phyloP scores from a whole-genome alignment of 2,113 vertebrate species.

The Hipposideros armiger region DNA sequence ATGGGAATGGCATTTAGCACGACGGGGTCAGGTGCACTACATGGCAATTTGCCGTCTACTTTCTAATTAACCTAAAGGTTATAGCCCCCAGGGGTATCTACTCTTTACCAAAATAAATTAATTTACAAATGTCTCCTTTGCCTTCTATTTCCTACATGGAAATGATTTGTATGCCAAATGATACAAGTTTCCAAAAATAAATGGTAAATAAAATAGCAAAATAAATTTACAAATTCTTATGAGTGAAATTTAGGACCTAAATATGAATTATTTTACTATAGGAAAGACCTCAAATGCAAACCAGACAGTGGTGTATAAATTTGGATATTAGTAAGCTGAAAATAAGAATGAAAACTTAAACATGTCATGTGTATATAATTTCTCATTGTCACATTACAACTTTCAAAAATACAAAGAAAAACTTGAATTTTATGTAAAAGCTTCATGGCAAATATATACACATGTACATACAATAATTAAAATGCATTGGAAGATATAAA shows the following conservation, averaged over 20 bases:
- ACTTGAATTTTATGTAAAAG: not conserved
- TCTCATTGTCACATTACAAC: not conserved
- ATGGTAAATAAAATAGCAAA: slow-evolving; percentile 21
- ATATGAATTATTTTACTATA: not conserved
- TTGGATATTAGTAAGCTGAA: slow-evolving; percentile 35
- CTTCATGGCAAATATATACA: not conserved
- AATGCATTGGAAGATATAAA: not conserved
- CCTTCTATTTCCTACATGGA: slow-evolving; percentile 14
- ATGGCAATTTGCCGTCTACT: slow-evolving; percentile 62
- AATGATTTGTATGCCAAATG: not conserved
- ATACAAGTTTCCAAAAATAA: slow-evolving; percentile 27
- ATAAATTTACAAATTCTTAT: slow-evolving; percentile 10
- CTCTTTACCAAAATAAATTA: slow-evolving; percentile 19
- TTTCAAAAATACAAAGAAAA: slow-evolving; percentile 23
- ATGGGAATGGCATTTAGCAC: slow-evolving; percentile 47
- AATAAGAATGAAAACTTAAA: not conserved
- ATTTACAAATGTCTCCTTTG: slow-evolving; percentile 35
- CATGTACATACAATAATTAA: not conserved
- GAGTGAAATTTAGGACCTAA: not conserved
- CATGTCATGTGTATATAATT: not conserved
- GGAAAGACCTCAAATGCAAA: slow-evolving; percentile 20
- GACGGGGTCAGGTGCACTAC: not conserved
- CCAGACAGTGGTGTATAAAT: not conserved
- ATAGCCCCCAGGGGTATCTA: not conserved
- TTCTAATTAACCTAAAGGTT: slow-evolving; percentile 71